Conservation (phyloP, 2,797 vertebrate species). For the Enteromius unitaeniatus region DNA sequence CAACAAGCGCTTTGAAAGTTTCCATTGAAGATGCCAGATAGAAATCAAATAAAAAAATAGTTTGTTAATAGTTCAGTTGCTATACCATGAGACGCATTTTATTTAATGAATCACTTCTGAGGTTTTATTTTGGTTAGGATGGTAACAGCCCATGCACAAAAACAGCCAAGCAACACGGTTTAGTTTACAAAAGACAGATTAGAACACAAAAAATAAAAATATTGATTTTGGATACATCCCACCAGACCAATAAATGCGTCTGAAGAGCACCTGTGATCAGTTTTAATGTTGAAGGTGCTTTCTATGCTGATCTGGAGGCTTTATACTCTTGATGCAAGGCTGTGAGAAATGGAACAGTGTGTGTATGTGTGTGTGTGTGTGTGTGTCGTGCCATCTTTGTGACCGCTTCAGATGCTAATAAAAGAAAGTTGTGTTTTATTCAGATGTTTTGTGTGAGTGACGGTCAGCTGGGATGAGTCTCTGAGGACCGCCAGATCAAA, state of each 20-base stretch:
- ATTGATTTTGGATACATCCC: neutral
- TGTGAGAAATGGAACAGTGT: neutral
- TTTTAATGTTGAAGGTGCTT: neutral
- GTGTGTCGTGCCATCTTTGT: neutral
- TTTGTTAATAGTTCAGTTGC: neutral
- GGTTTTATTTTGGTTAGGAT: neutral
- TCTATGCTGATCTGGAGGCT: neutral
- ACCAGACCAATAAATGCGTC: neutral
- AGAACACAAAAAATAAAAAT: neutral
- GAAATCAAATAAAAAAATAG: neutral
- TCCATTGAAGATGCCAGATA: neutral
- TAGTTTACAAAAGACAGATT: neutral
- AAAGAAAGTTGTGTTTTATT: slow-evolving; percentile 25
- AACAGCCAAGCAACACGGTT: neutral
- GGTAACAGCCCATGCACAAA: neutral
- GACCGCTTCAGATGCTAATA: slow-evolving; percentile 37
- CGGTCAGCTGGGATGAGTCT: slow-evolving; percentile 32
- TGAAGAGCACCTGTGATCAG: neutral
- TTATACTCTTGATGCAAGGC: neutral
- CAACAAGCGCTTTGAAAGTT: neutral
- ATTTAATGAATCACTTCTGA: neutral
- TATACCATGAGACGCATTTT: neutral
- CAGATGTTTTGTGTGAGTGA: slow-evolving; percentile 11
- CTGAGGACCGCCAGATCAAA: slow-evolving; percentile 3
- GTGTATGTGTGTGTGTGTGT: neutral